These are phyloP conservation scores for Lasius platythorax DNA, from an alignment of 2,888 invertebrate species.

Conservation along the genomic window DNA sequence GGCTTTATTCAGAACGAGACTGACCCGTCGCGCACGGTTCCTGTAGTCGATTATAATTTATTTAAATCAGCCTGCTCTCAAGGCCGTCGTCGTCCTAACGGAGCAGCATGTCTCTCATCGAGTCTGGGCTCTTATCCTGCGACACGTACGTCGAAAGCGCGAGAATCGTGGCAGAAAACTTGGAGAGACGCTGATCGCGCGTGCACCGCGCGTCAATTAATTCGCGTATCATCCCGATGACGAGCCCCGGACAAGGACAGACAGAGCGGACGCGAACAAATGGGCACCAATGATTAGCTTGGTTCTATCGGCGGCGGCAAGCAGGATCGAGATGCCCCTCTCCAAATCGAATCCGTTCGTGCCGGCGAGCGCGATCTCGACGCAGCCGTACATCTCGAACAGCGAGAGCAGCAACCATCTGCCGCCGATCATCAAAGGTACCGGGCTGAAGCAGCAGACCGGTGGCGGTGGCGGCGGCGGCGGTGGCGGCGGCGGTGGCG, in stretches of 20 bases:
- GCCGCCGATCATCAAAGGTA: constrained; percentile 85
- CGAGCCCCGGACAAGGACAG: constrained; percentile 10
- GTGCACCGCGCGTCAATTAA: not conserved
- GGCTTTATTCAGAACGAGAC: not conserved
- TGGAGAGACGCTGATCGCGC: constrained; percentile 2
- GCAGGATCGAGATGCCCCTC: constrained; percentile 85
- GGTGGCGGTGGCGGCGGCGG: constrained; percentile 42
- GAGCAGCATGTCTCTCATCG: constrained; percentile 7
- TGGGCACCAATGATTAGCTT: constrained; percentile 80
- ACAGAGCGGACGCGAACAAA: constrained; percentile 57
- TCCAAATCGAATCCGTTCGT: constrained; percentile 86
- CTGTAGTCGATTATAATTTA: constrained; percentile 5
- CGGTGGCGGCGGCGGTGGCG: not conserved
- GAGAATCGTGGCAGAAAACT: not conserved
- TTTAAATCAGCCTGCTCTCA: not conserved
- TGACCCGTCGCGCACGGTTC: constrained; percentile 1
- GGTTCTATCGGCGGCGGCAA: constrained; percentile 65
- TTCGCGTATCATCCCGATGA: constrained; percentile 1
- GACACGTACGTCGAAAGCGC: not conserved
- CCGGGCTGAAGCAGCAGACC: constrained; percentile 85
- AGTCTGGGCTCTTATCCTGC: not conserved
- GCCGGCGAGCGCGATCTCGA: constrained; percentile 80
- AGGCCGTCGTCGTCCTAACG: not conserved
- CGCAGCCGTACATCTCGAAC: constrained; percentile 84
- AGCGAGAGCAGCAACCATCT: constrained; percentile 86